Conservation (phyloP, 2,113 vertebrate species). For the Lophura nycthemera region DNA sequence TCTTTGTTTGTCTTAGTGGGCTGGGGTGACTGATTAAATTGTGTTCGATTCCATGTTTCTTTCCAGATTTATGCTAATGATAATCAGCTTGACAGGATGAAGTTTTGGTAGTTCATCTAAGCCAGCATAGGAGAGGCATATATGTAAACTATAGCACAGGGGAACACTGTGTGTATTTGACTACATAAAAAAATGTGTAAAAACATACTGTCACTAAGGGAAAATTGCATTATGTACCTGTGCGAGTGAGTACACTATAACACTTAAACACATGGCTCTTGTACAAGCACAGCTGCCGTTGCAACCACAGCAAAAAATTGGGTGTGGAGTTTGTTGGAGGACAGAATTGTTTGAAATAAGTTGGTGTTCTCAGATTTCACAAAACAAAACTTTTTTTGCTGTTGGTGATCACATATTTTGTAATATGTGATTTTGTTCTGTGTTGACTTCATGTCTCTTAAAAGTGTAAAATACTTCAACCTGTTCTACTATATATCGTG, state of each 20-base stretch:
- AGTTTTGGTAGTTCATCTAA: not conserved
- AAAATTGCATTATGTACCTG: not conserved
- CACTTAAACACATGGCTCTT: not conserved
- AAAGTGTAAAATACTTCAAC: not conserved
- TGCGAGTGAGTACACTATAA: not conserved
- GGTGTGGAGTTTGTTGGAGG: not conserved
- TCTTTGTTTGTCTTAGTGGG: not conserved
- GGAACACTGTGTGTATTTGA: not conserved
- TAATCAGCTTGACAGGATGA: not conserved
- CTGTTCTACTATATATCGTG: not conserved
- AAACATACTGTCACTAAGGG: not conserved
- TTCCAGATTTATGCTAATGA: constrained; percentile 56
- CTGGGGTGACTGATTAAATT: not conserved
- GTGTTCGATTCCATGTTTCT: not conserved
- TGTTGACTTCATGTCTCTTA: not conserved
- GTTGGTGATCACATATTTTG: not conserved
- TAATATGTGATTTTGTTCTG: not conserved
- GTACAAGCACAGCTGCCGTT: not conserved
- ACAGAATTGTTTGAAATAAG: not conserved
- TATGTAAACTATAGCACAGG: not conserved
- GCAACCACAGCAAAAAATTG: not conserved
- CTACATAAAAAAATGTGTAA: not conserved
- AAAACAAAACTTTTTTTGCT: not conserved
- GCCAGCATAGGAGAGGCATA: not conserved
- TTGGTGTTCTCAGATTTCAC: not conserved